Base-by-base conservation (phyloP, 2,888 invertebrate genomes). In the Drosophila lutescens region DNA sequence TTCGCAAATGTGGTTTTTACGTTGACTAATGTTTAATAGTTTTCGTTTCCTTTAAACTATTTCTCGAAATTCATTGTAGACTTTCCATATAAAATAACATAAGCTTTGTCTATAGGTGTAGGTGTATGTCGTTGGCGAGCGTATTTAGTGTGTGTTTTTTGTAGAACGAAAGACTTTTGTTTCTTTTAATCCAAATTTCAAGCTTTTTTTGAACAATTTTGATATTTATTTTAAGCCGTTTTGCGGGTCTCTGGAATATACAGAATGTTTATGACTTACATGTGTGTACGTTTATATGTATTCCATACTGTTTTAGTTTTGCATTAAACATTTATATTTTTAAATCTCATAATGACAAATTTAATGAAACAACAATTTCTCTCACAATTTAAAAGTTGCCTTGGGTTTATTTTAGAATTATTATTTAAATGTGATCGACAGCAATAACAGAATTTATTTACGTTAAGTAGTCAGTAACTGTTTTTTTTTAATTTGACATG, bases 351-450 rank as follows among this genome's bases (percentile, higher is more conserved):
- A 78, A 68, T 78, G 87, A 79, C 82, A 84, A 87, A 82, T 85
- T 82, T 70, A 87, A 85, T 87, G 80, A 76, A 87, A 74, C 83
- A 87, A 87, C 83, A 87, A 72, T 79, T 75, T 78, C 46, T 73
- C 72, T 69, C 82, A 81, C 74, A 79, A 66, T 77, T 66, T 74
- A 80, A 68, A 80, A 85, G 73, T 82, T 72, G 58, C 49, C 43
- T 73, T 47, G 36, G 41, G 40, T 54, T 72, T 62, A 58, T 23
- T 32, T 60, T 66, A 49, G 58, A 43, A 38, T 60, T 65, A 20
- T 54, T 50, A 46, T 68, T 58, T 74, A 50, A 61, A 69, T 79
- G 62, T 58, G 58, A 75, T 77, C n/a, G 69, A 82, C 77, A 84
- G 87, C 83, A 87, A 83, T 85, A 85, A 87, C 86, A 80, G 70